phyloP scores from a whole-genome alignment of 2,888 invertebrate species.

The Dasypolia templi region DNA sequence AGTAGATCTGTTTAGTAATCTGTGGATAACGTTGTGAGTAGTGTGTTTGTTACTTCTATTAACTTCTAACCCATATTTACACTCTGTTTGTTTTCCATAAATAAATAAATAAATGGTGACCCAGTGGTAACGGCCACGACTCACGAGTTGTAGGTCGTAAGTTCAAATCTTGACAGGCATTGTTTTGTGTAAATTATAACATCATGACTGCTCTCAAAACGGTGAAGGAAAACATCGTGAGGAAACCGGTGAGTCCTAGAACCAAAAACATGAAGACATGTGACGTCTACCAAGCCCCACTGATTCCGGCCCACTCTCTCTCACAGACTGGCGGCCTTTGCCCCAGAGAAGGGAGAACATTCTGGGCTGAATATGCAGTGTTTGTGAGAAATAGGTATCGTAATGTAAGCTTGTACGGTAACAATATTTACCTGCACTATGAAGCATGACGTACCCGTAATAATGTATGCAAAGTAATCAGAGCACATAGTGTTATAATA shows the following conservation, averaged over 20 bases:
- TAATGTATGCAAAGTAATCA: conserved; percentile 14
- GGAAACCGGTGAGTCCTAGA: background rate
- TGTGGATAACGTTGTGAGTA: too few relatives aligned
- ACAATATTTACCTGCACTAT: conserved; percentile 1
- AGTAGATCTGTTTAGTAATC: too few relatives aligned
- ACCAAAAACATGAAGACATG: background rate
- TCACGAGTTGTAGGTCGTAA: too few relatives aligned
- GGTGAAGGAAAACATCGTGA: background rate
- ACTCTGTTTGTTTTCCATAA: too few relatives aligned
- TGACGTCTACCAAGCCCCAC: too few relatives aligned
- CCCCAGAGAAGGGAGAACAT: background rate
- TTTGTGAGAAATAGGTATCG: background rate
- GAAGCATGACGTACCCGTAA: conserved; percentile 8
- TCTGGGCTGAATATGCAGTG: background rate
- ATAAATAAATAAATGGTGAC: too few relatives aligned
- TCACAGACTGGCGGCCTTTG: background rate
- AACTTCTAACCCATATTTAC: too few relatives aligned
- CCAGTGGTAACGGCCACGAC: too few relatives aligned
- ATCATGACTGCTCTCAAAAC: too few relatives aligned
- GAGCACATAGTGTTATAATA: conserved; percentile 14
- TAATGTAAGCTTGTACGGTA: background rate
- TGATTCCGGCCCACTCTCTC: background rate
- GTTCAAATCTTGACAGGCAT: too few relatives aligned
- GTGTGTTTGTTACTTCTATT: too few relatives aligned
- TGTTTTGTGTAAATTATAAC: too few relatives aligned